Percentiles rank a stretch among this genome's conserved stretches.
These are phyloP conservation scores for Callochromis pleurospilus DNA, from an alignment of 2,113 vertebrate species.

Conservation along the genomic window DNA sequence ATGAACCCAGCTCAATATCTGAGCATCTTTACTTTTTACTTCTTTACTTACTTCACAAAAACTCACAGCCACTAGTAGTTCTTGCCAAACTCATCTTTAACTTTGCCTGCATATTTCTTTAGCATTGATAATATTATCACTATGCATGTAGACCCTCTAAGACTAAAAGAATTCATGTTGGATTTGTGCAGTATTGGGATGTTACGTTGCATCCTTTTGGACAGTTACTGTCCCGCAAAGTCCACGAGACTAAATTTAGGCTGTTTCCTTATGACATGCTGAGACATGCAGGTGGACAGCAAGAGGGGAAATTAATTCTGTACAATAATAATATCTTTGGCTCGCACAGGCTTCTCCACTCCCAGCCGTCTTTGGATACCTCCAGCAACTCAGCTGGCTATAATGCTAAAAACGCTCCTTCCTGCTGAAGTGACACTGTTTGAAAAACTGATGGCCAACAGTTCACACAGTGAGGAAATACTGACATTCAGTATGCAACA, in stretches of 20 bases:
- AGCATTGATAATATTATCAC: not conserved
- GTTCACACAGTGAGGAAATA: not conserved
- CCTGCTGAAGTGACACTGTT: not conserved
- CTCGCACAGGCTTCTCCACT: not conserved
- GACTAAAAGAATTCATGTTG: not conserved
- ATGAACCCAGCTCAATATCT: not conserved
- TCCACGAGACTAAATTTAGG: conserved; percentile 5
- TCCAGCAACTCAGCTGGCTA: not conserved
- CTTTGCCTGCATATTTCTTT: not conserved
- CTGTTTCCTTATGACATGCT: conserved; percentile 4
- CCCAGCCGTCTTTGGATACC: not conserved
- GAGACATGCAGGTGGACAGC: conserved; percentile 30
- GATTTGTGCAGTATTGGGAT: not conserved
- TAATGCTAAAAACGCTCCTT: not conserved
- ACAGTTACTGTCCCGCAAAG: not conserved
- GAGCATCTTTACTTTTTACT: not conserved
- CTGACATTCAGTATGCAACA: not conserved
- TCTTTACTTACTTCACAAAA: not conserved
- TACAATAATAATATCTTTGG: conserved; percentile 33
- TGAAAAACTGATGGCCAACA: not conserved
- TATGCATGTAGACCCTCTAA: not conserved
- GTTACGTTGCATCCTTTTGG: not conserved
- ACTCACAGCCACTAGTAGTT: not conserved
- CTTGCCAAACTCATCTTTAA: not conserved
- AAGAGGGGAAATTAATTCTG: conserved; percentile 12